Conservation (phyloP, 2,888 invertebrate genomes). For the Volucella inanis region DNA sequence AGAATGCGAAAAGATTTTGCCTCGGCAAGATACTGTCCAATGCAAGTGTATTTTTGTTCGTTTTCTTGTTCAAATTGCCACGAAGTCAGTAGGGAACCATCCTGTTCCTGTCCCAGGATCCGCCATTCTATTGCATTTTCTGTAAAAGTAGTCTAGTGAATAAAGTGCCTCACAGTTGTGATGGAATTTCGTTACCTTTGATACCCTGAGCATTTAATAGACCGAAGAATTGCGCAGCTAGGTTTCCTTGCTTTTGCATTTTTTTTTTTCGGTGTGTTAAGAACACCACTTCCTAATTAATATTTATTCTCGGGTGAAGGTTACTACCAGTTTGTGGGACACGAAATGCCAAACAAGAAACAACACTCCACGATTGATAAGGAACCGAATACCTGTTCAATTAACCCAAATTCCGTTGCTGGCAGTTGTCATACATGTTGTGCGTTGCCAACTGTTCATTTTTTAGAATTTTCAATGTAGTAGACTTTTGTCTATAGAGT, state of each 20-base stretch:
- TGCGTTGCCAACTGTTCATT: slow-evolving; percentile 14
- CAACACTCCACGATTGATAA: slow-evolving; percentile 20
- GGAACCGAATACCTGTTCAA: slow-evolving; percentile 29
- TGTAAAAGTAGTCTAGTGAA: slow-evolving; percentile 79
- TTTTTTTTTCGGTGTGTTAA: background rate
- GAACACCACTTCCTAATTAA: background rate
- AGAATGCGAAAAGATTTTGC: slow-evolving; percentile 86
- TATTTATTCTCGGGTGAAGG: background rate
- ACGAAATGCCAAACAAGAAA: slow-evolving; percentile 30
- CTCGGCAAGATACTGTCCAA: slow-evolving; percentile 87
- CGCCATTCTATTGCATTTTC: slow-evolving; percentile 90
- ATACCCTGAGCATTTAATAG: slow-evolving; percentile 80
- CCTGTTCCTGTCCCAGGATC: slow-evolving; percentile 91
- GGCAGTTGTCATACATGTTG: slow-evolving; percentile 11
- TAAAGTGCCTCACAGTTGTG: background rate
- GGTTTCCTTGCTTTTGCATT: slow-evolving; percentile 82
- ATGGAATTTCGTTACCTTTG: slow-evolving; percentile 77
- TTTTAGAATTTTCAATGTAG: background rate
- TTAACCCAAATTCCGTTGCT: slow-evolving; percentile 36
- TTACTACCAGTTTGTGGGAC: background rate
- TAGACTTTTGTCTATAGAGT: slow-evolving; percentile 28
- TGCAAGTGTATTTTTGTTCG: slow-evolving; percentile 81
- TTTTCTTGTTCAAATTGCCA: slow-evolving; percentile 85
- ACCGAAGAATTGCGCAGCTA: slow-evolving; percentile 83
- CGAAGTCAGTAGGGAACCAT: slow-evolving; percentile 88